These are phyloP conservation scores for Lamellibrachia columna DNA, from an alignment of 2,888 invertebrate species.

Conservation along the genomic window DNA sequence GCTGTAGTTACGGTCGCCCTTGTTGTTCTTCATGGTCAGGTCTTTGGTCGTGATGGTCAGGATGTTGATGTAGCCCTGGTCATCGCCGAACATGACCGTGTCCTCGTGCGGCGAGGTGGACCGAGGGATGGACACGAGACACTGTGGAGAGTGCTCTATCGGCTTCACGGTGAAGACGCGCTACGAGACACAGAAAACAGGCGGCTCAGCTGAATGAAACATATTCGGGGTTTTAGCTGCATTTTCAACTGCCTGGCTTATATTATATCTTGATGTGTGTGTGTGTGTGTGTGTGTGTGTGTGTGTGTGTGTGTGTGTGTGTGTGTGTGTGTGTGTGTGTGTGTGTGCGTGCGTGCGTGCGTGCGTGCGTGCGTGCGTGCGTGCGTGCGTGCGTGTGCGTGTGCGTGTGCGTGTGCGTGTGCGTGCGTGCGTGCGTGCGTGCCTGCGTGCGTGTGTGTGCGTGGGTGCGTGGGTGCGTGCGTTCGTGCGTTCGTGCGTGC, in stretches of 20 bases:
- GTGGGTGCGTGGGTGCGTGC: not conserved
- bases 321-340: not conserved
- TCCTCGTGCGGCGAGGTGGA: slow-evolving; percentile 52
- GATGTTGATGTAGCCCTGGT: slow-evolving; percentile 61
- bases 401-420: not conserved
- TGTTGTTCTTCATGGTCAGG: slow-evolving; percentile 58
- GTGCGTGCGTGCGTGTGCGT: not conserved
- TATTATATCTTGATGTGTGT: not conserved
- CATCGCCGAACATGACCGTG: slow-evolving; percentile 60
- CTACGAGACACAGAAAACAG: not conserved
- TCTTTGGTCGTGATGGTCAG: slow-evolving; percentile 58
- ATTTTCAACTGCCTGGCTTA: not conserved
- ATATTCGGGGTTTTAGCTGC: not conserved
- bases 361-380: not conserved
- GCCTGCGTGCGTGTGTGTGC: not conserved
- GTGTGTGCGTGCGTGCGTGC: not conserved
- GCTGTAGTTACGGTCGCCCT: slow-evolving; percentile 48
- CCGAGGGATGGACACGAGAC: slow-evolving; percentile 54
- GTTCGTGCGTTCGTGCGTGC: not conserved
- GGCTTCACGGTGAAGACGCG: slow-evolving; percentile 60
- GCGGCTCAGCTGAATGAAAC: not conserved
- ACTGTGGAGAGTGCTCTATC: slow-evolving; percentile 61
- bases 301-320: not conserved
- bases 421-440: not conserved
- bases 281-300: not conserved